A percentile compares a stretch with the other conserved stretches of the same genome.
Conservation (phyloP, 2,113 vertebrate species). For the Brachirus orientalis region DNA sequence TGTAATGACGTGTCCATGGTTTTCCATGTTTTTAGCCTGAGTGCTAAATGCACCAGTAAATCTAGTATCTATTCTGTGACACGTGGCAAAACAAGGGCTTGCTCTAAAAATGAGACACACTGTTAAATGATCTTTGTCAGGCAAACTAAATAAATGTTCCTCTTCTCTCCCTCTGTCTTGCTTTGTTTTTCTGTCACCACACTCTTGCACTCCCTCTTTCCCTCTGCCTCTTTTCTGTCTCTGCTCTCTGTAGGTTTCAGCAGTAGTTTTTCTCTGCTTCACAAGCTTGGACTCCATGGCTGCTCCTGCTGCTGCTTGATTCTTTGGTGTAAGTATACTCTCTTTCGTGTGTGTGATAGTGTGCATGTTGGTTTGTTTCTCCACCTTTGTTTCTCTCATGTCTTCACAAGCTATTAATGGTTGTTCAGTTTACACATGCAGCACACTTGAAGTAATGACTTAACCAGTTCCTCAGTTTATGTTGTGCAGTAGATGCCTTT, state of each 20-base stretch:
- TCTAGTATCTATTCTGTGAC: conserved; percentile 19
- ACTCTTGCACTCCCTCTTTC: neutral
- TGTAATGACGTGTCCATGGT: neutral
- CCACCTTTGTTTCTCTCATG: conserved; percentile 16
- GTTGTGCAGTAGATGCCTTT: neutral
- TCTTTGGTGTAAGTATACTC: conserved; percentile 15
- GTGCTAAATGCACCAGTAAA: conserved; percentile 32
- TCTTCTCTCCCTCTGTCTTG: conserved; percentile 14
- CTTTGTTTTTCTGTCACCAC: neutral
- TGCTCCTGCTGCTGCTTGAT: no score
- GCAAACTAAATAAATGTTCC: conserved; percentile 24
- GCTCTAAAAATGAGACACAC: conserved; percentile 36
- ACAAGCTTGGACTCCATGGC: neutral
- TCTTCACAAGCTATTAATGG: neutral
- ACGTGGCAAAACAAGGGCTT: conserved; percentile 19
- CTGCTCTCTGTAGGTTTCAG: conserved; percentile 52
- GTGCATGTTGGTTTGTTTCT: conserved; percentile 15
- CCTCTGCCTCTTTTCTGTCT: conserved; percentile 21
- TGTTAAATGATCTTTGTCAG: conserved; percentile 28
- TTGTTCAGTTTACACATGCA: conserved; percentile 13
- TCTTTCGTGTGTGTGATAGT: neutral
- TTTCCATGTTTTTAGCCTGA: conserved; percentile 1
- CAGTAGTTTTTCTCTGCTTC: conserved; percentile 10
- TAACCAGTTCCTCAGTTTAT: neutral
- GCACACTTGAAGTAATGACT: conserved; percentile 8